Conservation (phyloP, 2,888 invertebrate genomes). For the Agrilus mali region DNA sequence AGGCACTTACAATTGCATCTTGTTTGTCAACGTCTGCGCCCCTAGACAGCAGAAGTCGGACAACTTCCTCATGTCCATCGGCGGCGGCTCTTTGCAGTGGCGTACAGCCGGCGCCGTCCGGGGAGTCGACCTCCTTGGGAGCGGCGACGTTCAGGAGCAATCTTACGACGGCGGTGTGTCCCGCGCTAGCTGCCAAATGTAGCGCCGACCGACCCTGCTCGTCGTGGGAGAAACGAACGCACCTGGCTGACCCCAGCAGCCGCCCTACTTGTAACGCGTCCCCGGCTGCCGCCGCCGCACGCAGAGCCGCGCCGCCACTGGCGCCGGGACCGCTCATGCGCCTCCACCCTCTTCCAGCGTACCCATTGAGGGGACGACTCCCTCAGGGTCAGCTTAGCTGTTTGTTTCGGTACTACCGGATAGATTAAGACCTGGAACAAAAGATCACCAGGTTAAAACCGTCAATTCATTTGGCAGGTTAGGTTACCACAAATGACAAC, state of each 20-base stretch:
- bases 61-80: constrained; percentile 68
- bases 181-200: constrained; percentile 31
- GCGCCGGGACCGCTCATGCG: constrained; percentile 25
- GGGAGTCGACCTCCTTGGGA: constrained; percentile 39
- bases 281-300: constrained; percentile 31
- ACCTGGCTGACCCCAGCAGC: constrained; percentile 24
- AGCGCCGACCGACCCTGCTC: constrained; percentile 30
- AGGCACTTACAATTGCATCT: constrained; percentile 59
- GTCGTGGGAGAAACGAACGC: constrained; percentile 31
- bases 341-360: too few relatives aligned
- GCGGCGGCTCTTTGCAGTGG: constrained; percentile 69
- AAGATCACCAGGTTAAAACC: too few relatives aligned
- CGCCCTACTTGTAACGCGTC: constrained; percentile 28
- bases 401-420: too few relatives aligned
- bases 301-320: constrained; percentile 26
- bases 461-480: too few relatives aligned
- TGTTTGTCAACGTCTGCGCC: constrained; percentile 56
- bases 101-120: constrained; percentile 51
- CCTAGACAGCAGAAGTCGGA: constrained; percentile 54
- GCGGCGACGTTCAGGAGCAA: constrained; percentile 30
- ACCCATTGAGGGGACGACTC: too few relatives aligned
- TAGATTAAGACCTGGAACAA: too few relatives aligned
- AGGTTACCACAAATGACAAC: too few relatives aligned
- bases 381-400: too few relatives aligned
- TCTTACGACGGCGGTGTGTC: constrained; percentile 27